phyloP scores from a whole-genome alignment of 2,888 invertebrate genomes.

The Dendrolimus pini region DNA sequence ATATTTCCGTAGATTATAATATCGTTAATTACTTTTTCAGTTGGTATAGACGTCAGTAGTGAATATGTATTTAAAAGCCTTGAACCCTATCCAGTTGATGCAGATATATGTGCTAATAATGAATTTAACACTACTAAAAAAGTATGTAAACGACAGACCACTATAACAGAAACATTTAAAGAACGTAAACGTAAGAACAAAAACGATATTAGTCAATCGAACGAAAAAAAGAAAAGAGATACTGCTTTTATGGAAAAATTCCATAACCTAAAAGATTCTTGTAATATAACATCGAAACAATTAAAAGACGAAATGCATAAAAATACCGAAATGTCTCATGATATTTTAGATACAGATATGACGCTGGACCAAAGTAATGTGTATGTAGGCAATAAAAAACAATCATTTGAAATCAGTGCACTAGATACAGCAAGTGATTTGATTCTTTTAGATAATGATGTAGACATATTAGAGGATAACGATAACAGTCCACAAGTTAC shows the following conservation, averaged over 20 bases:
- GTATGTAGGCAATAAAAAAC: neutral
- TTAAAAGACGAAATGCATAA: conserved; percentile 26
- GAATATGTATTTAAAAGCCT: conserved; percentile 48
- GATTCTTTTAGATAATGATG: conserved; percentile 8
- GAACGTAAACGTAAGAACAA: conserved; percentile 47
- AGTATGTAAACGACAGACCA: conserved; percentile 25
- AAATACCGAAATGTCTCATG: conserved; percentile 21
- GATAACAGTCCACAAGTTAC: conserved; percentile 31
- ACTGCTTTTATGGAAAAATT: conserved; percentile 41
- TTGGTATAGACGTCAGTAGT: conserved; percentile 66
- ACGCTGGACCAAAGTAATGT: neutral
- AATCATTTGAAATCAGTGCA: conserved; percentile 1
- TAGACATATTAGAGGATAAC: conserved; percentile 16
- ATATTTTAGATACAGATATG: conserved; percentile 19
- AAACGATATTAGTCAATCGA: conserved; percentile 29
- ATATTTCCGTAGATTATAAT: too few species aligned
- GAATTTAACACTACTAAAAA: conserved; percentile 11
- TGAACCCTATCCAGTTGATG: neutral
- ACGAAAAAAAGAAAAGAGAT: conserved; percentile 57
- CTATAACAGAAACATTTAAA: conserved; percentile 37
- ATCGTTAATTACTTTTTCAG: conserved; percentile 38
- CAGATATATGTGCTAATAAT: conserved; percentile 2
- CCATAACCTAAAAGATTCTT: conserved; percentile 42
- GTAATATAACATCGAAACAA: conserved; percentile 34
- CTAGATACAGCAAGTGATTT: conserved; percentile 1